Conservation (phyloP, 64 coral and sea anemone genomes). For the Stichodactyla mertensii region DNA sequence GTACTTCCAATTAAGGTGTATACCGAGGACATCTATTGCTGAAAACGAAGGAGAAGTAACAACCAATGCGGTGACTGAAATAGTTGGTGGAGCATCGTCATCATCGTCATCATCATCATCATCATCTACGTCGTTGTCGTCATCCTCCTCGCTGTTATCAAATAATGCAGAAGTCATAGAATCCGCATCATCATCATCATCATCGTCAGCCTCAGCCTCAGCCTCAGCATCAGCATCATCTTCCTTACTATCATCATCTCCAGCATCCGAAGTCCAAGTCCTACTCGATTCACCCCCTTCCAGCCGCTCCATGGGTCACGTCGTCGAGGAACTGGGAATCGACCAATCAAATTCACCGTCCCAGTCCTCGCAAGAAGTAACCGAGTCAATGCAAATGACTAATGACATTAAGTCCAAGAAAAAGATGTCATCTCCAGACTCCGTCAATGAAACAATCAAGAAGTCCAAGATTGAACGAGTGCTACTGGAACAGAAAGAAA, state of each 20-base stretch:
- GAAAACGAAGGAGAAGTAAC: conserved; percentile 24
- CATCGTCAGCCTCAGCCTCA: background rate
- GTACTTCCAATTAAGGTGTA: background rate
- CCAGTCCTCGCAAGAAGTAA: conserved; percentile 1
- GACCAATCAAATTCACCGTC: background rate
- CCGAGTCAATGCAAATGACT: background rate
- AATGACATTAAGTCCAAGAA: background rate
- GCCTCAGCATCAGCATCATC: background rate
- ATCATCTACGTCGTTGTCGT: conserved; percentile 2
- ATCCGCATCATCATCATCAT: conserved; percentile 27
- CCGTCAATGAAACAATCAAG: conserved; percentile 32
- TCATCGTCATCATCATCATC: conserved; percentile 3
- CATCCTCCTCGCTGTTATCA: conserved; percentile 10
- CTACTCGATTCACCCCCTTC: background rate
- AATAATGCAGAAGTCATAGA: conserved; percentile 3
- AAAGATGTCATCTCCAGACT: conserved; percentile 4
- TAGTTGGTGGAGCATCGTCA: conserved; percentile 18
- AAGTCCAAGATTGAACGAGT: conserved; percentile 36
- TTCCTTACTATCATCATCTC: background rate
- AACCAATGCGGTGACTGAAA: background rate
- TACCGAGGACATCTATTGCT: background rate
- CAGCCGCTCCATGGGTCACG: background rate
- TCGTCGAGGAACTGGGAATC: background rate
- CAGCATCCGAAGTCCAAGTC: conserved; percentile 8
- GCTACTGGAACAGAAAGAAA: conserved; percentile 3